Conservation (phyloP, 2,797 vertebrate genomes). For the Takifugu ocellatus region DNA sequence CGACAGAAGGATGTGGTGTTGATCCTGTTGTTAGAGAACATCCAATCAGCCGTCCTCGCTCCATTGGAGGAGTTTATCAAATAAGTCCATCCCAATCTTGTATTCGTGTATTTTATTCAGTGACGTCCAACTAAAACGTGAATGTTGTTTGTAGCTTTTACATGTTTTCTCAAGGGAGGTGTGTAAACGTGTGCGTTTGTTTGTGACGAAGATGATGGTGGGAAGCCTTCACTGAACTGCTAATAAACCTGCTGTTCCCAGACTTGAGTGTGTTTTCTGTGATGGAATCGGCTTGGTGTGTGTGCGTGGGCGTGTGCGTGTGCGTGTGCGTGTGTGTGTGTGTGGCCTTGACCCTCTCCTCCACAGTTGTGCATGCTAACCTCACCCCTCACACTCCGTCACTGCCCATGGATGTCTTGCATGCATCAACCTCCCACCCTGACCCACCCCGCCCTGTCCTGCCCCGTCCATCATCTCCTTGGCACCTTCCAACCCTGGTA, state of each 20-base stretch:
- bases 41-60: no score
- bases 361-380: conserved; percentile 86
- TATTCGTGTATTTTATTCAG: no score
- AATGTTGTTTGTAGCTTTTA: no score
- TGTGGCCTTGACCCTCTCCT: conserved; percentile 51
- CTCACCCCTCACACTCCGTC: conserved; percentile 72
- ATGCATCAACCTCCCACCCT: conserved; percentile 57
- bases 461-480: conserved; percentile 63
- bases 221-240: conserved; percentile 9
- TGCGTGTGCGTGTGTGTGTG: conserved; percentile 8
- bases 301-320: conserved; percentile 15
- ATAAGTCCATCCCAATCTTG: no score
- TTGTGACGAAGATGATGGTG: conserved; percentile 21
- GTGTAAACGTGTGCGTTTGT: conserved; percentile 17
- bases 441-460: conserved; percentile 67
- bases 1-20: no score
- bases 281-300: background rate
- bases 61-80: no score
- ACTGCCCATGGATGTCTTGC: conserved; percentile 78
- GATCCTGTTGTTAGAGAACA: no score
- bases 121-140: no score
- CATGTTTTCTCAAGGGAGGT: background rate
- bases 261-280: conserved; percentile 15
- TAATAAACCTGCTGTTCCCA: conserved; percentile 43
- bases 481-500: conserved; percentile 79